phyloP scores from a whole-genome alignment of 2,113 vertebrate genomes.

The Furnarius figulus region DNA sequence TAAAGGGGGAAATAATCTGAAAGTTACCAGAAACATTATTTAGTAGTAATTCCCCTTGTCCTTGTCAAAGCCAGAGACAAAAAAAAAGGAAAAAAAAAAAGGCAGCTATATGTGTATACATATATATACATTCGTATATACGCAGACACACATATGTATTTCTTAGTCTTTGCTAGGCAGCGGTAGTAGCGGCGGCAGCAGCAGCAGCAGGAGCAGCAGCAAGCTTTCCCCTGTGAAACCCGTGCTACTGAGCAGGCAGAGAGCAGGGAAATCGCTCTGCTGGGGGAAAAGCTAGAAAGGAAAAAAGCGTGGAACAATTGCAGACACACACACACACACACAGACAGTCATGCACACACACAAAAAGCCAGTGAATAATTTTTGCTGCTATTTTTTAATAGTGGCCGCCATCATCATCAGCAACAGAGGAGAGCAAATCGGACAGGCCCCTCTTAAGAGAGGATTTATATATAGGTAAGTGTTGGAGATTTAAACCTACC shows the following conservation, averaged over 20 bases:
- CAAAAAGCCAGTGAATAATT: slow-evolving; percentile 79
- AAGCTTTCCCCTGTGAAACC: slow-evolving; percentile 78
- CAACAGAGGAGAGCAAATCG: slow-evolving; percentile 70
- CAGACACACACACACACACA: slow-evolving; percentile 71
- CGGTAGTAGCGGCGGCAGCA: neutral
- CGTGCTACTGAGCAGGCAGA: slow-evolving; percentile 80
- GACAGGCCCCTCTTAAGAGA: slow-evolving; percentile 86
- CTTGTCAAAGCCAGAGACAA: slow-evolving; percentile 79
- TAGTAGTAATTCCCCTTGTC: slow-evolving; percentile 78
- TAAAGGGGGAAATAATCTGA: slow-evolving; percentile 73
- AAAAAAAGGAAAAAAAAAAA: slow-evolving; percentile 71
- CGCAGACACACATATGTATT: slow-evolving; percentile 49
- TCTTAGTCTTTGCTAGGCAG: slow-evolving; percentile 6
- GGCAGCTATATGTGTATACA: slow-evolving; percentile 59
- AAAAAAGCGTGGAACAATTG: slow-evolving; percentile 85
- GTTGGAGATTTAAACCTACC: slow-evolving; percentile 98
- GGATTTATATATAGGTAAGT: slow-evolving; percentile 92
- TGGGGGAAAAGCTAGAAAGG: slow-evolving; percentile 73
- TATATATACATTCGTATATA: slow-evolving; percentile 63
- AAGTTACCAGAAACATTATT: slow-evolving; percentile 95
- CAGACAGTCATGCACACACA: slow-evolving; percentile 76
- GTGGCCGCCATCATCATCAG: slow-evolving; percentile 80
- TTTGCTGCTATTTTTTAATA: slow-evolving; percentile 83
- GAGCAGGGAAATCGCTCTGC: slow-evolving; percentile 74
- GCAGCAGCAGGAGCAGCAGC: slow-evolving; percentile 43